Evolutionary conservation across 2,113 vertebrate genomes (phyloP).

Genomic region (Trachemys scripta): DNA sequence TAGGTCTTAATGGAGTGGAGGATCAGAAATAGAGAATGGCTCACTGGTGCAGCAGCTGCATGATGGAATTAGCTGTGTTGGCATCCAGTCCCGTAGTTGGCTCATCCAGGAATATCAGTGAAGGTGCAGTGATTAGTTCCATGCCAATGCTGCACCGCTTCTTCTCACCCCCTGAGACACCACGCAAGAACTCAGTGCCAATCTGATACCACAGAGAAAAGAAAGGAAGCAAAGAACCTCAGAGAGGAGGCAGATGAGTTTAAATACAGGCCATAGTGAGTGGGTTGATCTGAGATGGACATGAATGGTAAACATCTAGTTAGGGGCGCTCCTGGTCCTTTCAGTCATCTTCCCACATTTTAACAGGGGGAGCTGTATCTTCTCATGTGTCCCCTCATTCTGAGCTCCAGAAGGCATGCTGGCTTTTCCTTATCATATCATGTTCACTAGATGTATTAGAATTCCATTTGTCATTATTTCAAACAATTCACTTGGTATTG

Average conservation of each 20-base stretch:
- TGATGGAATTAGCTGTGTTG: slow-evolving; percentile 84
- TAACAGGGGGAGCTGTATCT: neutral
- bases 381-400: neutral
- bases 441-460: neutral
- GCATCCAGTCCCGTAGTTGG: slow-evolving; percentile 86
- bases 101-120: slow-evolving; percentile 85
- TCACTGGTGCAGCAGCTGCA: slow-evolving; percentile 81
- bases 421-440: neutral
- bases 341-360: neutral
- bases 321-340: neutral
- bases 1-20: too few species aligned
- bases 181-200: slow-evolving; percentile 84
- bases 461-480: neutral
- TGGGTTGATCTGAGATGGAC: neutral
- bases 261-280: neutral
- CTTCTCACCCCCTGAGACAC: slow-evolving; percentile 85
- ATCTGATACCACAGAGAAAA: slow-evolving; percentile 64
- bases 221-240: neutral
- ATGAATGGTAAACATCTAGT: neutral
- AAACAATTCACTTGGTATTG: neutral
- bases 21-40: neutral
- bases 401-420: neutral
- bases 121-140: slow-evolving; percentile 84
- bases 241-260: neutral
- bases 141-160: slow-evolving; percentile 86